phyloP scores from a whole-genome alignment of 2,888 invertebrate species.

The Torymus auratus region DNA sequence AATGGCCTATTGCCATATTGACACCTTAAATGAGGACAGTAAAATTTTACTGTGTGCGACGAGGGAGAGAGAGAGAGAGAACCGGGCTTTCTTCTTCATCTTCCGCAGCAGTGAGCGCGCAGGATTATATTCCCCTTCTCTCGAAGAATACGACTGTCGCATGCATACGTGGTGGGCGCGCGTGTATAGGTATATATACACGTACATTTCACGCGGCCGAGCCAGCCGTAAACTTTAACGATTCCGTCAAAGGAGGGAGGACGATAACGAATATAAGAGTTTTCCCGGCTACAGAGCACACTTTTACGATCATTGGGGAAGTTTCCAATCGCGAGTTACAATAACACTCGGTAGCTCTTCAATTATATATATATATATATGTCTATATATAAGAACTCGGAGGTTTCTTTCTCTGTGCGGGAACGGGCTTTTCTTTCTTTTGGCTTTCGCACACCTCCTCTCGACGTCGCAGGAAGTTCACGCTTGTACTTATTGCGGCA shows the following conservation, averaged over 20 bases:
- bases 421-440: no score
- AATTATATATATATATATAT: constrained; percentile 36
- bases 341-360: constrained; percentile 35
- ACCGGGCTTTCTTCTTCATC: constrained; percentile 39
- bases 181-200: neutral
- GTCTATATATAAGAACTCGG: no score
- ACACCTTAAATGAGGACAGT: constrained; percentile 45
- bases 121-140: constrained; percentile 27
- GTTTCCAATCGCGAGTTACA: constrained; percentile 47
- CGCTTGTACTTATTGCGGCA: no score
- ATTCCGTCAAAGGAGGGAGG: constrained; percentile 30
- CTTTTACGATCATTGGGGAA: constrained; percentile 53
- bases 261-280: constrained; percentile 43
- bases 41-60: constrained; percentile 43
- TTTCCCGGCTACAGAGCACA: constrained; percentile 27
- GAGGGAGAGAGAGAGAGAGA: no score
- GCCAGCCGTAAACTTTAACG: constrained; percentile 53
- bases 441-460: no score
- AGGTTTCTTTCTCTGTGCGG: no score
- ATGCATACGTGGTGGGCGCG: constrained; percentile 8
- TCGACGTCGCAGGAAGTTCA: no score
- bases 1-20: constrained; percentile 43
- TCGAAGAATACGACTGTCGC: constrained; percentile 30
- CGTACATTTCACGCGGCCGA: constrained; percentile 6
- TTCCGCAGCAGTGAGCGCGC: neutral